Evolutionary conservation across 2,113 vertebrate genomes (phyloP).

Genomic region (Tenrec ecaudatus): DNA sequence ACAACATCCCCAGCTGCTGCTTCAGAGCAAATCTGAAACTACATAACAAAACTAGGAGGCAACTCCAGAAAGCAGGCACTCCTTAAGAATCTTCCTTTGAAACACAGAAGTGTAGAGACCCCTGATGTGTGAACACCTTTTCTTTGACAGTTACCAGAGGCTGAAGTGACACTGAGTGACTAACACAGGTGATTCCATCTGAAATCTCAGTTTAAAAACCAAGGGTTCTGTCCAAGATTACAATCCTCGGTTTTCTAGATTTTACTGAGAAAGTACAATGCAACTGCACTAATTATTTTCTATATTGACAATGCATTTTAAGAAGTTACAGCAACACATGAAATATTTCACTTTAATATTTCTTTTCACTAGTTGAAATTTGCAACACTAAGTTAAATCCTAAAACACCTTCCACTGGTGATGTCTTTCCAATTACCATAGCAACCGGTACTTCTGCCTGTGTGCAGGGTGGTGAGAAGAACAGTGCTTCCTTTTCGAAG

Average conservation of each 20-base stretch:
- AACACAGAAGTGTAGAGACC: not conserved
- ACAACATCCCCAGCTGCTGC: conserved; percentile 51
- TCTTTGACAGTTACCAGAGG: not conserved
- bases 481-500: too few relatives aligned
- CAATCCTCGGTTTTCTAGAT: not conserved
- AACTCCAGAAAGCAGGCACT: not conserved
- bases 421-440: too few relatives aligned
- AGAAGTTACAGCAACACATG: too few relatives aligned
- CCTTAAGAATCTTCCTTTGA: not conserved
- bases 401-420: too few relatives aligned
- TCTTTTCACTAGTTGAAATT: too few relatives aligned
- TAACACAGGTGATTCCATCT: not conserved
- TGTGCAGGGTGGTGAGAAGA: too few relatives aligned
- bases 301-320: too few relatives aligned
- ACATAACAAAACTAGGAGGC: conserved; percentile 46
- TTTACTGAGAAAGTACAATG: too few relatives aligned
- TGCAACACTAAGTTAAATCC: too few relatives aligned
- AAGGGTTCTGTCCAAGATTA: not conserved
- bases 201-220: conserved; percentile 37
- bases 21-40: conserved; percentile 52
- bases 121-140: not conserved
- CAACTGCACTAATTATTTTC: too few relatives aligned
- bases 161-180: not conserved
- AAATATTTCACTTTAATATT: too few relatives aligned
- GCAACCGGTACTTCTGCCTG: too few relatives aligned